Evolutionary conservation across 2,113 vertebrate species (phyloP).

Genomic region (Archilochus colubris): DNA sequence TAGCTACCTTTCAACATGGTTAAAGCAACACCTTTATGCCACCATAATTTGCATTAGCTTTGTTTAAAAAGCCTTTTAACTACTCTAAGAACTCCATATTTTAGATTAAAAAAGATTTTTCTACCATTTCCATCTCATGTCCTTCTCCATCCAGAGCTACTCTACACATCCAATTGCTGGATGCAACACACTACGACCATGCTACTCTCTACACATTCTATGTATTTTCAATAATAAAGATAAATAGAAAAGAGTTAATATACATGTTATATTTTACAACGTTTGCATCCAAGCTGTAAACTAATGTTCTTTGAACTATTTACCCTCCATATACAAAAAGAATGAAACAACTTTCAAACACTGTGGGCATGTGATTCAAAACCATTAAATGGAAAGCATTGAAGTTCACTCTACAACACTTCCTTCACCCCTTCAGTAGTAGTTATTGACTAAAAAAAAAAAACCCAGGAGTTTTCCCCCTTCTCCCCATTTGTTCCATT

Average conservation of each 20-base stretch:
- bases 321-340: conserved; percentile 79
- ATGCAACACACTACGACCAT: conserved; percentile 67
- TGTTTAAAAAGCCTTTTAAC: conserved; percentile 50
- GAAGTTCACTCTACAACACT: conserved; percentile 61
- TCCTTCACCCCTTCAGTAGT: conserved; percentile 67
- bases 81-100: conserved; percentile 64
- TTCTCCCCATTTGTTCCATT: conserved; percentile 49
- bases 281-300: conserved; percentile 83
- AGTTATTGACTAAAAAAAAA: conserved; percentile 48
- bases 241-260: conserved; percentile 84
- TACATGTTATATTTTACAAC: conserved; percentile 82
- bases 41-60: conserved; percentile 67
- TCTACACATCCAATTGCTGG: conserved; percentile 67
- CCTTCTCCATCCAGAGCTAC: conserved; percentile 68
- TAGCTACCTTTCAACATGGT: conserved; percentile 22
- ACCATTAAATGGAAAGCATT: conserved; percentile 77
- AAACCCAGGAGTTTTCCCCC: neutral
- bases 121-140: conserved; percentile 57
- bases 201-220: conserved; percentile 70
- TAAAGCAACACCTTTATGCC: conserved; percentile 64
- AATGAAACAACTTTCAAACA: conserved; percentile 63
- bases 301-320: conserved; percentile 81
- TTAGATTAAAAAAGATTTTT: conserved; percentile 55
- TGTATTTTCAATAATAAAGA: conserved; percentile 77
- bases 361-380: conserved; percentile 76